Conservation (phyloP, 2,113 vertebrate species). For the Rallus limicola region DNA sequence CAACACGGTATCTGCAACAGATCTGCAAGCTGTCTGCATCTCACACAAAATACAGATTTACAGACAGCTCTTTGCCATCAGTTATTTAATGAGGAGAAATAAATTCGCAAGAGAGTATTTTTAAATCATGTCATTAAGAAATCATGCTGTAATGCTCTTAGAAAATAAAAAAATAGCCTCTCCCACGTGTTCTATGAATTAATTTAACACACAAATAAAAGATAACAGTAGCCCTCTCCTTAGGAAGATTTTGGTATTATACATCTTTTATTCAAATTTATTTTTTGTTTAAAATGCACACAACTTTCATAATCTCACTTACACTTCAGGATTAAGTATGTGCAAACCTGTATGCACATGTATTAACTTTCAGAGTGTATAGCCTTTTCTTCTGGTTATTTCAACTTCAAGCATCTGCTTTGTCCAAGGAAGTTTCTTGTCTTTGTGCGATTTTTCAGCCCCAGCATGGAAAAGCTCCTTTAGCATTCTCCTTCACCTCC, state of each 20-base stretch:
- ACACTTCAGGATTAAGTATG: not conserved
- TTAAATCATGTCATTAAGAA: not conserved
- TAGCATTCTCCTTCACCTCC: not conserved
- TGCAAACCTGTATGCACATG: not conserved
- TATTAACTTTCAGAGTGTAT: not conserved
- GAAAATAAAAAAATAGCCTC: not conserved
- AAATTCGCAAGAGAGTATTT: not conserved
- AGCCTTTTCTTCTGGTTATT: not conserved
- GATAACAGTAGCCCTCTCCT: not conserved
- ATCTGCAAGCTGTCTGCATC: not conserved
- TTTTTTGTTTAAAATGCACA: not conserved
- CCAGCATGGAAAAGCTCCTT: not conserved
- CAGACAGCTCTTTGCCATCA: not conserved
- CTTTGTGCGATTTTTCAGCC: not conserved
- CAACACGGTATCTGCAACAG: not conserved
- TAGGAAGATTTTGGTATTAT: not conserved
- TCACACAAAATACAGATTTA: not conserved
- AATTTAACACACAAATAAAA: not conserved
- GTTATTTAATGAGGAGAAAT: not conserved
- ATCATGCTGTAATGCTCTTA: not conserved
- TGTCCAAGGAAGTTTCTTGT: not conserved
- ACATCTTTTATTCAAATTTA: not conserved
- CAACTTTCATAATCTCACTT: not conserved
- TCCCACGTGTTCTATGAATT: not conserved
- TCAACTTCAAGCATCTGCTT: not conserved